Percentiles rank a stretch among this genome's conserved stretches.
Evolutionary conservation across 2,113 vertebrate genomes (phyloP).

Genomic region (Cyanoderma ruficeps): DNA sequence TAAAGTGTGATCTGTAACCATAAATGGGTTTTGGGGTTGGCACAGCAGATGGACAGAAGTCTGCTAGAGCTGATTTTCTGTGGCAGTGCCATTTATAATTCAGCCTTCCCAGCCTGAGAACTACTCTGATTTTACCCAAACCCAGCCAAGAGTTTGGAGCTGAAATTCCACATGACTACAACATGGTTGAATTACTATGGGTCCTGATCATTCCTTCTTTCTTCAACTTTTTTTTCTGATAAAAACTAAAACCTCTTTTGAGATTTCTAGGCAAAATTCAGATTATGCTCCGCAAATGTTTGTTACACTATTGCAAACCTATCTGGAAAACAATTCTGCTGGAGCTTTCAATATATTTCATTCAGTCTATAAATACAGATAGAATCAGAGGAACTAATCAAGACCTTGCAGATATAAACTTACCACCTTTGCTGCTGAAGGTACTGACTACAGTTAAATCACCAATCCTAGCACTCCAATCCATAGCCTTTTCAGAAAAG

Average conservation of each 20-base stretch:
- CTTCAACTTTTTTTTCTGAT: not conserved
- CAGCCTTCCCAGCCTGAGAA: not conserved
- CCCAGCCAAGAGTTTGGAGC: not conserved
- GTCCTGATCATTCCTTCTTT: not conserved
- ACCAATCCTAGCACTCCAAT: not conserved
- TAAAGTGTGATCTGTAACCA: not conserved
- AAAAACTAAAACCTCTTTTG: not conserved
- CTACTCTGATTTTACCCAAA: not conserved
- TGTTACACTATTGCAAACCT: not conserved
- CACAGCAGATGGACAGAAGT: not conserved
- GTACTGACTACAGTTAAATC: not conserved
- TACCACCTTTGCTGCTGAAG: not conserved
- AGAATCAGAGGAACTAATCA: not conserved
- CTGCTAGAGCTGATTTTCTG: not conserved
- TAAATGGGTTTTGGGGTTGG: not conserved
- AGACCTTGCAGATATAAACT: not conserved
- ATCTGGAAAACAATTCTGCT: not conserved
- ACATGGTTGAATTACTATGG: not conserved
- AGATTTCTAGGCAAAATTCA: not conserved
- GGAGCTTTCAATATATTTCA: not conserved
- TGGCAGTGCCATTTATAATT: not conserved
- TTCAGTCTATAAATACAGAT: not conserved
- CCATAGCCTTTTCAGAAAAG: not conserved
- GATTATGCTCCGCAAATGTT: not conserved
- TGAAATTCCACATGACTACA: not conserved